Percentiles rank a stretch among this genome's conserved stretches.
These are phyloP conservation scores for Cebidichthys violaceus DNA, from an alignment of 2,113 vertebrate species.

Conservation along the genomic window DNA sequence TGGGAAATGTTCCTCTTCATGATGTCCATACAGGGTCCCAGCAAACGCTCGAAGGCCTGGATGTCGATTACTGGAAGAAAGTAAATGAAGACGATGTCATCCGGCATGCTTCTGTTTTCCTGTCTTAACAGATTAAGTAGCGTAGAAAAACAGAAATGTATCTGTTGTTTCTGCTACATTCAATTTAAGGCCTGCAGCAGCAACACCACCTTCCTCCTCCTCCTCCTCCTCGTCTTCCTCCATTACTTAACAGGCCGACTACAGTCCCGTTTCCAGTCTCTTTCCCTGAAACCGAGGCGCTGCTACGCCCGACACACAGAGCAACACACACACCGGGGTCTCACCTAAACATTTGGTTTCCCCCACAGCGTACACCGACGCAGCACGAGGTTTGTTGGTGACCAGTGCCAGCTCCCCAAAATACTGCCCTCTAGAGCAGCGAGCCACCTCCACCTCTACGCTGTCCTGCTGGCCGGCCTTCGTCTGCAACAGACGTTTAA, in stretches of 20 bases:
- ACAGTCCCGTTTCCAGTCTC: neutral
- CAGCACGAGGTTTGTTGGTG: constrained; percentile 96
- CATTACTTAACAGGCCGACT: neutral
- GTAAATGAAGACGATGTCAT: neutral
- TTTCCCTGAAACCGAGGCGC: neutral
- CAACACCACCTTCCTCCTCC: too few relatives aligned
- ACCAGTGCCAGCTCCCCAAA: constrained; percentile 97
- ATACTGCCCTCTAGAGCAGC: constrained; percentile 92
- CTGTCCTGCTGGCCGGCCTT: constrained; percentile 85
- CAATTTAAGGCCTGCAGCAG: neutral
- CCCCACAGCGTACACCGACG: constrained; percentile 93
- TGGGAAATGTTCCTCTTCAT: constrained; percentile 98
- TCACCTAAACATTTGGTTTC: constrained; percentile 94
- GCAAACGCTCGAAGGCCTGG: constrained; percentile 95
- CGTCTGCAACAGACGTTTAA: constrained; percentile 80
- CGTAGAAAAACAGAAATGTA: too few relatives aligned
- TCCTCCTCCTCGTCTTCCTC: neutral
- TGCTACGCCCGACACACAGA: neutral
- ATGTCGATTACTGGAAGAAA: constrained; percentile 91
- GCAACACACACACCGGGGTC: neutral
- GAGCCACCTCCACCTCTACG: constrained; percentile 92
- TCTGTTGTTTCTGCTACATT: neutral
- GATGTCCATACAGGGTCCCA: constrained; percentile 98
- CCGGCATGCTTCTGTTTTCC: neutral
- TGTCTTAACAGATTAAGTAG: neutral